Percentiles rank a stretch among this genome's conserved stretches.
These are phyloP conservation scores for Abramis brama DNA, from an alignment of 2,113 vertebrate species.

Conservation along the genomic window DNA sequence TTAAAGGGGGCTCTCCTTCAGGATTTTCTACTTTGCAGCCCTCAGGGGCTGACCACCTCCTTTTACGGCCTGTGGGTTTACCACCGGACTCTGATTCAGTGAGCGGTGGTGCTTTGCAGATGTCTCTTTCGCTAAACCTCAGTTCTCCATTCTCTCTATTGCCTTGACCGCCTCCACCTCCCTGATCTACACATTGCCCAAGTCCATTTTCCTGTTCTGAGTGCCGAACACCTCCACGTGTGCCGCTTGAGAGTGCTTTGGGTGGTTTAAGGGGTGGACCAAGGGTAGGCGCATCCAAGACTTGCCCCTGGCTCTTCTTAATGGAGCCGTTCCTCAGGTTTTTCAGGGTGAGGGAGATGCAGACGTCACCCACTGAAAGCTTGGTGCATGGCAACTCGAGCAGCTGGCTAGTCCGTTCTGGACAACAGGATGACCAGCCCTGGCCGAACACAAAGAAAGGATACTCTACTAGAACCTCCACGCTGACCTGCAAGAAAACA, in stretches of 20 bases:
- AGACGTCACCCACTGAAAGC: conserved; percentile 96
- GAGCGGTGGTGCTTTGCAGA: conserved; percentile 72
- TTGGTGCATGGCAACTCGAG: conserved; percentile 96
- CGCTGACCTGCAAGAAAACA: conserved; percentile 84
- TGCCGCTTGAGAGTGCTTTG: conserved; percentile 72
- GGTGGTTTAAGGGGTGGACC: conserved; percentile 85
- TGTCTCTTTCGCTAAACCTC: conserved; percentile 81
- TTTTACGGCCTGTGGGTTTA: conserved; percentile 87
- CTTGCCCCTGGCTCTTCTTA: conserved; percentile 84
- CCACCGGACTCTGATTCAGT: conserved; percentile 77
- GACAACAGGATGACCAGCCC: conserved; percentile 99
- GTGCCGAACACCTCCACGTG: conserved; percentile 75
- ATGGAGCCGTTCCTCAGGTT: conserved; percentile 96
- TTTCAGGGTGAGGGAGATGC: conserved; percentile 97
- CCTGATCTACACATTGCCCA: conserved; percentile 71
- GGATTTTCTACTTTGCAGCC: conserved; percentile 92
- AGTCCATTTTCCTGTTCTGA: conserved; percentile 91
- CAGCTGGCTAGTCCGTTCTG: conserved; percentile 93
- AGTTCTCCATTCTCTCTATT: conserved; percentile 90
- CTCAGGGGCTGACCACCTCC: conserved; percentile 97
- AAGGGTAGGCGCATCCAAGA: conserved; percentile 61
- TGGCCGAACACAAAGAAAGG: conserved; percentile 99
- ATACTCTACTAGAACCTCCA: conserved; percentile 96
- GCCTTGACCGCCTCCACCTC: conserved; percentile 58
- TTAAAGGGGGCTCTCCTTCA: conserved; percentile 92